Evolutionary conservation across 2,797 vertebrate genomes (phyloP).

Genomic region (Hipposideros larvatus): DNA sequence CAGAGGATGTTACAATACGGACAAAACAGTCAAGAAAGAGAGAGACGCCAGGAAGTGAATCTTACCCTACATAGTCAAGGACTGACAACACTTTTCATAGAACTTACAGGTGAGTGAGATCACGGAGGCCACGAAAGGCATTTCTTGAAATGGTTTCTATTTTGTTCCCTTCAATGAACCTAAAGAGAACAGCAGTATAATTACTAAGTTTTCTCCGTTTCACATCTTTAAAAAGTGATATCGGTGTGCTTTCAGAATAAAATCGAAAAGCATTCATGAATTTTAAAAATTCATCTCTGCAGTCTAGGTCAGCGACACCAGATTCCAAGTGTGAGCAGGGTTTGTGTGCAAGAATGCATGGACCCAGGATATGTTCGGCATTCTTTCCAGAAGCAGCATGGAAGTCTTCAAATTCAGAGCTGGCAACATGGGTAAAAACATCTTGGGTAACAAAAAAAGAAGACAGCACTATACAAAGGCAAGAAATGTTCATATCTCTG

Average conservation of each 20-base stretch:
- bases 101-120: constrained; percentile 98
- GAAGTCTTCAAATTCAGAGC: neutral
- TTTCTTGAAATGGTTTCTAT: constrained; percentile 96
- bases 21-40: neutral
- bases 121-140: constrained; percentile 97
- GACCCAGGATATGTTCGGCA: rapidly evolving
- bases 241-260: neutral
- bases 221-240: neutral
- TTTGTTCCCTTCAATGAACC: constrained; percentile 99
- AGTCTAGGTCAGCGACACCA: neutral
- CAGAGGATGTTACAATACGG: neutral
- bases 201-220: neutral
- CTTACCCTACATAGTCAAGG: constrained; percentile 24
- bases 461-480: neutral
- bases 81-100: neutral
- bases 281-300: neutral
- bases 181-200: constrained; percentile 80
- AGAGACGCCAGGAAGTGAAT: neutral
- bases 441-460: neutral
- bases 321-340: neutral
- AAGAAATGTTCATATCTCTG: neutral
- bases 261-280: neutral
- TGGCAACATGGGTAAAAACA: neutral
- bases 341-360: rapidly evolving
- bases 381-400: neutral